phyloP scores from a whole-genome alignment of 2,113 vertebrate species.

The Monopterus albus region DNA sequence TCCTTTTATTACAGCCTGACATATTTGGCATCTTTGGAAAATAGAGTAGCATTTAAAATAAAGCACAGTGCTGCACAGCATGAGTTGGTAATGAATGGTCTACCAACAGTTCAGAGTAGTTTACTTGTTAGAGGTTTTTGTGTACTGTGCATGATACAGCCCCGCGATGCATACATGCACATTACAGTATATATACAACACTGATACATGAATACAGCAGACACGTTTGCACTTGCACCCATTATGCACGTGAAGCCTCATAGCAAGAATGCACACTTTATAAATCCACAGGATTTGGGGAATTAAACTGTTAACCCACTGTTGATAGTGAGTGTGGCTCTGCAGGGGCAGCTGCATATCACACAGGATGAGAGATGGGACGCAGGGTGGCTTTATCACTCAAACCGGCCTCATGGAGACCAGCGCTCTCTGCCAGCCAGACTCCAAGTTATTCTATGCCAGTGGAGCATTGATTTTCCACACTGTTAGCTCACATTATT shows the following conservation, averaged over 20 bases:
- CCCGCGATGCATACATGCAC: not conserved
- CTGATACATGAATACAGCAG: constrained; percentile 15
- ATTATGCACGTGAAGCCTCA: constrained; percentile 44
- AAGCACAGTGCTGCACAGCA: not conserved
- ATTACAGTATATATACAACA: not conserved
- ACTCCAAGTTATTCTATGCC: constrained; percentile 79
- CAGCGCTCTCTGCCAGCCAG: constrained; percentile 69
- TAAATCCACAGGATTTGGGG: constrained; percentile 61
- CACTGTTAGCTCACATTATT: constrained; percentile 84
- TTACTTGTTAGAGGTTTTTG: constrained; percentile 3
- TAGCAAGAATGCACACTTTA: constrained; percentile 37
- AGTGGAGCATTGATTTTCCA: constrained; percentile 82
- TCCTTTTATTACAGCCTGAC: not conserved
- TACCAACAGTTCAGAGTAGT: not conserved
- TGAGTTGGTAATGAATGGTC: not conserved
- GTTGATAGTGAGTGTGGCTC: constrained; percentile 57
- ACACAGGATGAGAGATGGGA: constrained; percentile 63
- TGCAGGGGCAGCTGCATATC: constrained; percentile 59
- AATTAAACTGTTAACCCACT: constrained; percentile 71
- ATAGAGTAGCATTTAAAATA: constrained; percentile 3
- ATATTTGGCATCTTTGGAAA: constrained; percentile 2
- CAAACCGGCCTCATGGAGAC: constrained; percentile 70
- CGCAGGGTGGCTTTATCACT: constrained; percentile 72
- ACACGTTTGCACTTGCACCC: constrained; percentile 7
- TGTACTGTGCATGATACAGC: not conserved